Evolutionary conservation across 2,797 vertebrate genomes (phyloP).

Genomic region (Premnoplex brunnescens): DNA sequence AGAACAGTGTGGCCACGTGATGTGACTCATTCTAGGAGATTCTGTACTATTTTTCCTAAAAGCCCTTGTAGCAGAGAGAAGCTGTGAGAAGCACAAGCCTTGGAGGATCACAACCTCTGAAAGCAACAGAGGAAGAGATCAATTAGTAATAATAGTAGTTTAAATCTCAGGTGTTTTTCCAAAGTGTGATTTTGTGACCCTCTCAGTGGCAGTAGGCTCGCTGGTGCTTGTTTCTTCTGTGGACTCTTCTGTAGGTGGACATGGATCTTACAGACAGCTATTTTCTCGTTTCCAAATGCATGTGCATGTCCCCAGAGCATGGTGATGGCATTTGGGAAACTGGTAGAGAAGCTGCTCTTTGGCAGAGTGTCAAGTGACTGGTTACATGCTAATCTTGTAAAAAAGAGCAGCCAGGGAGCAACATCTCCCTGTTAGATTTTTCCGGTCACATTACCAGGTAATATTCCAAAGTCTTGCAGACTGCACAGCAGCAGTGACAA

Average conservation of each 20-base stretch:
- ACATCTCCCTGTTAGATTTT: background rate
- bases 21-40: background rate
- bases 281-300: background rate
- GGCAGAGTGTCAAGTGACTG: fast-evolving
- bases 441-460: background rate
- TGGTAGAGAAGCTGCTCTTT: background rate
- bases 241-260: background rate
- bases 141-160: background rate
- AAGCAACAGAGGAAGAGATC: background rate
- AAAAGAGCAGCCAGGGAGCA: background rate
- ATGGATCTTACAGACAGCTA: background rate
- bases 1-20: fast-evolving
- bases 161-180: background rate
- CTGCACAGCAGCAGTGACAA: background rate
- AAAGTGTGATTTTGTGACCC: background rate
- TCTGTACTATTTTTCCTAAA: background rate
- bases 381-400: background rate
- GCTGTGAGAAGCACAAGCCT: background rate
- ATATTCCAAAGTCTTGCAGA: background rate
- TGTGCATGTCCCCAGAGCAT: background rate
- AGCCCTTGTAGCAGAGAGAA: background rate
- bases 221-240: fast-evolving
- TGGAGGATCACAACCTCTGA: background rate
- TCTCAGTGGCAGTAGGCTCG: background rate
- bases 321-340: fast-evolving